These are phyloP conservation scores for Diogma glabrata DNA, from an alignment of 2,888 invertebrate genomes.

Conservation along the genomic window DNA sequence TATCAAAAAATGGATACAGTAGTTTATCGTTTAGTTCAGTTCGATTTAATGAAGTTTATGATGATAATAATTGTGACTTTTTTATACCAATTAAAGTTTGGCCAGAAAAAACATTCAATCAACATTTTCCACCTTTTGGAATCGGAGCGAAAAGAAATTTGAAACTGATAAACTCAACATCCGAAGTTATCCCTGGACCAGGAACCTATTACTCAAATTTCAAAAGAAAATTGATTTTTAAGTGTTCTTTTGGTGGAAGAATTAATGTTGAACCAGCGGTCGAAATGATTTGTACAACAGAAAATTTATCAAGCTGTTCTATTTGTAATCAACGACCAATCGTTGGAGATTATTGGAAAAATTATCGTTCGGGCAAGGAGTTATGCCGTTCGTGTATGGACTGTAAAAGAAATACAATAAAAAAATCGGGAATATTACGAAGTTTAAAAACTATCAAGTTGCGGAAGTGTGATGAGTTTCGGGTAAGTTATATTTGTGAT, in stretches of 20 bases:
- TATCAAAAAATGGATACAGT: constrained; percentile 27
- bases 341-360: constrained; percentile 47
- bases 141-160: too few species aligned
- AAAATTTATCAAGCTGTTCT: constrained; percentile 24
- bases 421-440: constrained; percentile 15
- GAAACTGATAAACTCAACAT: background rate
- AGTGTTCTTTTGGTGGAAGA: constrained; percentile 26
- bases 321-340: constrained; percentile 26
- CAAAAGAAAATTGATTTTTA: constrained; percentile 21
- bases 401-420: background rate
- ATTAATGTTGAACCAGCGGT: constrained; percentile 26
- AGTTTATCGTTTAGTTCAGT: constrained; percentile 26
- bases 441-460: background rate
- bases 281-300: constrained; percentile 25
- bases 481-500: too few species aligned
- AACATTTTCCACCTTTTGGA: too few species aligned
- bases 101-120: background rate
- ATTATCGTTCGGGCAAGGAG: constrained; percentile 28
- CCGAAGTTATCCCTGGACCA: constrained; percentile 15
- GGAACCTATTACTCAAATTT: constrained; percentile 19
- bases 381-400: constrained; percentile 30
- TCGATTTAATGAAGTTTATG: constrained; percentile 17
- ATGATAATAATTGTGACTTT: background rate
- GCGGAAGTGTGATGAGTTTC: background rate
- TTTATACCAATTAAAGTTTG: constrained; percentile 1